A percentile compares a stretch with the other conserved stretches of the same genome.
These are phyloP conservation scores for Streptopelia turtur DNA, from an alignment of 2,797 vertebrate genomes.

Conservation along the genomic window DNA sequence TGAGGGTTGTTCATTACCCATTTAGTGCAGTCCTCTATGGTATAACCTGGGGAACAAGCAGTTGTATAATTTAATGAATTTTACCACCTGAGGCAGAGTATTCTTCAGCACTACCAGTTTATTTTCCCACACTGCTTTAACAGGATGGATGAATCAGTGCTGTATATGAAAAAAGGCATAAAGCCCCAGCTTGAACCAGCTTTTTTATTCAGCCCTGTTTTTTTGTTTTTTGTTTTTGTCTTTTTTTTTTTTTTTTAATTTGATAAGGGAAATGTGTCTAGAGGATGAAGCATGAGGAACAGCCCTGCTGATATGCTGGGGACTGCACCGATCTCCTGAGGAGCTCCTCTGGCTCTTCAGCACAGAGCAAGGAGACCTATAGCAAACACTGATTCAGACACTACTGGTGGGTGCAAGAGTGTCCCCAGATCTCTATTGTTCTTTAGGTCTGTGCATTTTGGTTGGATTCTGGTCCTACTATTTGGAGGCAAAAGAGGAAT, in stretches of 20 bases:
- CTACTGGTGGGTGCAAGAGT: neutral
- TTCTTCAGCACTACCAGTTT: neutral
- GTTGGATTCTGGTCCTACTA: neutral
- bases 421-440: neutral
- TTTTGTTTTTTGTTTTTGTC: neutral
- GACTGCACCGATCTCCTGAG: neutral
- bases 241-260: neutral
- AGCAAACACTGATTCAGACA: fast-evolving
- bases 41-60: neutral
- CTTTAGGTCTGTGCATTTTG: neutral
- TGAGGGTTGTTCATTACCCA: neutral
- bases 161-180: neutral
- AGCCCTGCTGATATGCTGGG: neutral
- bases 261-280: neutral
- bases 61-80: neutral
- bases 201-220: neutral
- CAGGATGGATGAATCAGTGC: neutral
- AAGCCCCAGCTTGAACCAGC: neutral
- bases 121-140: neutral
- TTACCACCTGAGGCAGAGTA: neutral
- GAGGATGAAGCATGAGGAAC: neutral
- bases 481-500: neutral
- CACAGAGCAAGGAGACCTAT: neutral
- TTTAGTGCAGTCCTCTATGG: neutral
- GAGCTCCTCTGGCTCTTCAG: neutral